Conservation (phyloP, 2,113 vertebrate genomes). For the Hepsetus odoe region DNA sequence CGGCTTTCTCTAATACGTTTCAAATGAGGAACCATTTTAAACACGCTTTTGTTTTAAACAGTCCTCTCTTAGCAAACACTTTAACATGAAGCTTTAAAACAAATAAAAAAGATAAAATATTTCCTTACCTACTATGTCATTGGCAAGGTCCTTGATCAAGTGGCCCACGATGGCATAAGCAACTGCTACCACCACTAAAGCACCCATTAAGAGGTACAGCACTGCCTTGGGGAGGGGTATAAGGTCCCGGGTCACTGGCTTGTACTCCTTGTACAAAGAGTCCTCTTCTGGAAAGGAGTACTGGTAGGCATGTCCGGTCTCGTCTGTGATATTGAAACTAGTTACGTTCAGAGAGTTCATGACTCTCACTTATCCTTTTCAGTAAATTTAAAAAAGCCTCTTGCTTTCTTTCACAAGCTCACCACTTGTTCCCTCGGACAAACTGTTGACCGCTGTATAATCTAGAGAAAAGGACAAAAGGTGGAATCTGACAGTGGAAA, state of each 20-base stretch:
- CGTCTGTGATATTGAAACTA: constrained; percentile 56
- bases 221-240: constrained; percentile 78
- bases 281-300: constrained; percentile 61
- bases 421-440: neutral
- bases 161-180: constrained; percentile 85
- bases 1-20: too few relatives aligned
- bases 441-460: neutral
- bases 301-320: constrained; percentile 54
- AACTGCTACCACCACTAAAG: constrained; percentile 77
- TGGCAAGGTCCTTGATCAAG: constrained; percentile 83
- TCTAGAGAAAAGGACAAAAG: neutral
- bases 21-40: too few relatives aligned
- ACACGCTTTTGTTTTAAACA: too few relatives aligned
- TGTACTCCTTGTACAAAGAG: constrained; percentile 76
- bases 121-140: constrained; percentile 77
- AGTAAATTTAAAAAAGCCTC: neutral
- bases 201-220: constrained; percentile 82
- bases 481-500: neutral
- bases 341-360: constrained; percentile 64
- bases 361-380: neutral
- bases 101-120: neutral
- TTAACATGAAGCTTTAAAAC: neutral
- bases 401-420: neutral
- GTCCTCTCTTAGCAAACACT: too few relatives aligned
- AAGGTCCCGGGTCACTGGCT: constrained; percentile 69